These are phyloP conservation scores for Pyrocephalus nanus DNA, from an alignment of 2,797 vertebrate species.

Conservation along the genomic window DNA sequence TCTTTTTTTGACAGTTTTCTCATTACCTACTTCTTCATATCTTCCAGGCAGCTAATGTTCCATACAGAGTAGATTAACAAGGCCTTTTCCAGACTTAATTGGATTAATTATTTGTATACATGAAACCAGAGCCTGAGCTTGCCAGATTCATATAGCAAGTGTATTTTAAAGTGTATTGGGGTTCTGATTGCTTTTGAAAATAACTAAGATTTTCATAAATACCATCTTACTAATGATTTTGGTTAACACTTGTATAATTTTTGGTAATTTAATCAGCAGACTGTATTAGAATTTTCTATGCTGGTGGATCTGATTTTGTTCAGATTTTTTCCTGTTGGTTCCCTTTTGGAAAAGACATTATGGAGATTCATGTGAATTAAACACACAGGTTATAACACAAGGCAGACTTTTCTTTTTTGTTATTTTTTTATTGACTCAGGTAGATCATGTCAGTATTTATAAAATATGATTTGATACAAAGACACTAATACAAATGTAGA, in stretches of 20 bases:
- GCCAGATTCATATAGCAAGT: neutral
- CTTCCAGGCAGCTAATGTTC: neutral
- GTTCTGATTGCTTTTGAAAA: neutral
- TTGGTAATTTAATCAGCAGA: neutral
- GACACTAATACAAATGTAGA: neutral
- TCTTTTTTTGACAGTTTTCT: neutral
- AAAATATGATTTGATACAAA: neutral
- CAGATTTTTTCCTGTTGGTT: neutral
- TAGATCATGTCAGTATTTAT: neutral
- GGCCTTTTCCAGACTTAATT: neutral
- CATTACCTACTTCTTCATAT: neutral
- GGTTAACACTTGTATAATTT: neutral
- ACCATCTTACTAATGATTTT: neutral
- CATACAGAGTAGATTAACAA: neutral
- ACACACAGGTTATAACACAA: neutral
- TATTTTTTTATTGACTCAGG: neutral
- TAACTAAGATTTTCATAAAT: neutral
- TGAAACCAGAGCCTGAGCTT: neutral
- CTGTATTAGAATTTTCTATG: neutral
- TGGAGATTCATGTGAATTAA: neutral
- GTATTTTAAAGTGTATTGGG: neutral
- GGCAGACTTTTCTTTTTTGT: neutral
- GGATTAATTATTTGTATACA: neutral
- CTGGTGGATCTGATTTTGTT: neutral
- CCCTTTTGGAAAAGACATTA: neutral